Conservation (phyloP, 64 coral and sea anemone species). For the Platygyra sinensis region DNA sequence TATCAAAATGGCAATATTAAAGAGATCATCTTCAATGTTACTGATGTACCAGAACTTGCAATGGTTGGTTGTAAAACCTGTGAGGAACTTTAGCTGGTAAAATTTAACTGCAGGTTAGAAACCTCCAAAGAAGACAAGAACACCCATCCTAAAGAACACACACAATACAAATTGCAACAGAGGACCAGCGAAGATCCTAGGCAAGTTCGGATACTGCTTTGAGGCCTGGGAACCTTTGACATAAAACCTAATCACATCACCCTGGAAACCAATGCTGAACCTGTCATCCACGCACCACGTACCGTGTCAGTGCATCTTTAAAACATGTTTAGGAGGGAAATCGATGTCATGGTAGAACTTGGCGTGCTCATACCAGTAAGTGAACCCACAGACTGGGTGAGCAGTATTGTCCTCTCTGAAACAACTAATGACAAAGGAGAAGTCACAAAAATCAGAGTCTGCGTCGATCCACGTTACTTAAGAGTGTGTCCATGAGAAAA, state of each 20-base stretch:
- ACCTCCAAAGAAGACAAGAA: too few species aligned
- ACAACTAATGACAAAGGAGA: constrained; percentile 49
- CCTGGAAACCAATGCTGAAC: too few species aligned
- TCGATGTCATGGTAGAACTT: constrained; percentile 52
- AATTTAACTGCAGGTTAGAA: constrained; percentile 42
- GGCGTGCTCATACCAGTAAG: constrained; percentile 55
- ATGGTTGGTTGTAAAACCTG: constrained; percentile 70
- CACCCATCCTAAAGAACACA: too few species aligned
- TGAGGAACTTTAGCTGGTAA: constrained; percentile 31
- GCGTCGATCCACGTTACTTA: too few species aligned
- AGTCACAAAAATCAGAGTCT: constrained; percentile 38
- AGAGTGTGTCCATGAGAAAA: too few species aligned
- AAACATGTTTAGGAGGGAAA: background rate
- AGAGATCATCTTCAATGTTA: constrained; percentile 31
- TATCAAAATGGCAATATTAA: too few species aligned
- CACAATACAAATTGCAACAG: too few species aligned
- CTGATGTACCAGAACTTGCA: constrained; percentile 45
- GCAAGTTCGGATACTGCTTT: too few species aligned
- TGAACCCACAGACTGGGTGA: constrained; percentile 59
- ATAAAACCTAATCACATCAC: too few species aligned
- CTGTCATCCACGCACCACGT: constrained; percentile 21
- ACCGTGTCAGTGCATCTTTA: constrained; percentile 41
- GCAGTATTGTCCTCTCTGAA: constrained; percentile 43
- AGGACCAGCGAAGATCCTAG: too few species aligned
- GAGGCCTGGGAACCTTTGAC: too few species aligned